Evolutionary conservation across 2,113 vertebrate species (phyloP).

Genomic region (Macroglossus sobrinus): DNA sequence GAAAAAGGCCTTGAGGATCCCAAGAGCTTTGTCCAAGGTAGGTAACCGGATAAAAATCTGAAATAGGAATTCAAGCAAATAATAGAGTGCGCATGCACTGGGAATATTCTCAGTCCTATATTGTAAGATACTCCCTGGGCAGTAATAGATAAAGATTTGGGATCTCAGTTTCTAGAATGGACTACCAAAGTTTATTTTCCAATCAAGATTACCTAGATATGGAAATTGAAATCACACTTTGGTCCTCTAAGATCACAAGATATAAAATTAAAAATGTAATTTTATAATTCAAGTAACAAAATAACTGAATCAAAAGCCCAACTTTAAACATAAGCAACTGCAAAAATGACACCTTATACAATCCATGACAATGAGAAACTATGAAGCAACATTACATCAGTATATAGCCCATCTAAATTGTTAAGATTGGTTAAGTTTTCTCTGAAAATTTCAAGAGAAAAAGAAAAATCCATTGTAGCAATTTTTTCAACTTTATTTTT

Average conservation of each 20-base stretch:
- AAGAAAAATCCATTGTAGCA: background rate
- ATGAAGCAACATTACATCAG: background rate
- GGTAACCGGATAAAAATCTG: background rate
- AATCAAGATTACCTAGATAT: background rate
- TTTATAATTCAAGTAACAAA: conserved; percentile 28
- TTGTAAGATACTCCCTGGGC: background rate
- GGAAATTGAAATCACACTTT: conserved; percentile 15
- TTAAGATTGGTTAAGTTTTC: background rate
- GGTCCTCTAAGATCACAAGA: background rate
- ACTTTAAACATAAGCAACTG: conserved; percentile 18
- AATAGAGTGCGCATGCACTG: background rate
- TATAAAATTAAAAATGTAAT: background rate
- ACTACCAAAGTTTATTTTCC: background rate
- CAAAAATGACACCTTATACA: background rate
- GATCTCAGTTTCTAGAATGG: background rate
- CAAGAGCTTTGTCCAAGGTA: background rate
- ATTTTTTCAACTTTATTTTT: background rate
- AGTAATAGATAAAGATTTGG: background rate
- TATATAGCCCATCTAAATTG: background rate
- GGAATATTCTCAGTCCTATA: background rate
- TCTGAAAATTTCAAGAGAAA: background rate
- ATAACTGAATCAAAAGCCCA: background rate
- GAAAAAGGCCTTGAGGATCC: background rate
- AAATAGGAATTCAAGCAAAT: conserved; percentile 2
- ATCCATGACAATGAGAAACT: background rate